Base-by-base conservation (phyloP, 2,113 vertebrate genomes). In the Peromyscus californicus region DNA sequence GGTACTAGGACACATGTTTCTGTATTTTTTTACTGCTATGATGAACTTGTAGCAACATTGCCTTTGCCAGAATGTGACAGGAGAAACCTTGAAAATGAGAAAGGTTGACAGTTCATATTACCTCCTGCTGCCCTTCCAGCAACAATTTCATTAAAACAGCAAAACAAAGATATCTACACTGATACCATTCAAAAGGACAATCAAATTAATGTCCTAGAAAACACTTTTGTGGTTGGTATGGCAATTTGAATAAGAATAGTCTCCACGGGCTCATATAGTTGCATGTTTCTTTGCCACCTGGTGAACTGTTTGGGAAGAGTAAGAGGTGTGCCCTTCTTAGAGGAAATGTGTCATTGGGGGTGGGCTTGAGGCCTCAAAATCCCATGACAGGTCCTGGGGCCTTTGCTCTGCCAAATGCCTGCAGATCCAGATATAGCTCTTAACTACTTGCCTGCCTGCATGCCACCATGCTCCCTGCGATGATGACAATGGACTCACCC, bases 151-250 rank as follows among this genome's bases (percentile, higher is more conserved):
- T 91, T 93, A 90, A 93, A 93, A 92, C 22, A 87, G 36, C 29
- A 90, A 94, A 31, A 75, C 33, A 91, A 57, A 75, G 31, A 67
- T 33, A 61, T 22, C 7, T 17, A 48, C 4, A 26, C 26, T 21
- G 74, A 54, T 39, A 78, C 7, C 13, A 74, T 51, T 67, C 61
- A 80, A 42, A 94, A 42, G 16, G 29, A 0, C 39, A 57, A 70
- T 93, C 82, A 91, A 82, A 91, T 95, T 80, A 33, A 57, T 95
- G 93, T 87, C 57, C 80, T 90, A n/a, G 45, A 83, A 89, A 39
- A n/a, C 22, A 3, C 0, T 2, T 91, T 69, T 48, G 11, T 36
- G 63, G 45, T 17, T 17, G 82, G 21, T 85, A 6, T 15, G 11
- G 80, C 33, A 5, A n/a, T 83, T 61, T 59, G 54, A 39, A n/a